Evolutionary conservation across 2,113 vertebrate species (phyloP), one percentile per base, ranked within the genome.

Genomic region (Dascyllus trimaculatus): DNA sequence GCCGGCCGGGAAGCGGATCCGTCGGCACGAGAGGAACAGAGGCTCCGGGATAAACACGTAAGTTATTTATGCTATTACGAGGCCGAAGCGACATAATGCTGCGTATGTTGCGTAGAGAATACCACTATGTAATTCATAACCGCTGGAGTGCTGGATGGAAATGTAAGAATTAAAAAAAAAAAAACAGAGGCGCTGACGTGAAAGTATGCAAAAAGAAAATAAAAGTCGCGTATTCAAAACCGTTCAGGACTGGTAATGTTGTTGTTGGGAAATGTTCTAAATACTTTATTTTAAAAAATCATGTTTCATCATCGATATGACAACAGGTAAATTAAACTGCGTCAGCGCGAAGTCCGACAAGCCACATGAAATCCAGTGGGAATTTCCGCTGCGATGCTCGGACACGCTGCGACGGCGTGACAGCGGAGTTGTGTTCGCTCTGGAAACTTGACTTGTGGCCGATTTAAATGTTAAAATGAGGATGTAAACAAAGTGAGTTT

Each of bases 311-410:
- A 73, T 74, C 74, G 74, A 88, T 74, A 59, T 91, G 89, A 93
- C 89, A 92, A 92, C 90, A 92, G 88, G 89, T 93, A 93, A 93
- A 93, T 89, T 52, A 77, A 92, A 93, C 91, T 95, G 95, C 95
- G 95, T 95, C 95, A 95, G 92, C 91, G 82, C 60, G 80, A 80
- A 71, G 83, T 91, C 72, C 80, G 88, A 70, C 71, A 78, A 89
- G 60, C 82, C 81, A 68, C 80, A 79, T 56, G 67, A 58, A 88
- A 88, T 89, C 90, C 83, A 40, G 54, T 19, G 76, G 92, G 91
- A 90, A 90, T 93, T 92, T 91, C 85, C 84, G 75, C 91, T 78
- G 85, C 85, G 84, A 78, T 56, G 75, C 67, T 64, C 40, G 38
- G 68, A 59, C 73, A 57, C 7, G 57, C 53, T 29, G 43, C 32